phyloP scores from a whole-genome alignment of 2,888 invertebrate species.

The Parnassius apollo region DNA sequence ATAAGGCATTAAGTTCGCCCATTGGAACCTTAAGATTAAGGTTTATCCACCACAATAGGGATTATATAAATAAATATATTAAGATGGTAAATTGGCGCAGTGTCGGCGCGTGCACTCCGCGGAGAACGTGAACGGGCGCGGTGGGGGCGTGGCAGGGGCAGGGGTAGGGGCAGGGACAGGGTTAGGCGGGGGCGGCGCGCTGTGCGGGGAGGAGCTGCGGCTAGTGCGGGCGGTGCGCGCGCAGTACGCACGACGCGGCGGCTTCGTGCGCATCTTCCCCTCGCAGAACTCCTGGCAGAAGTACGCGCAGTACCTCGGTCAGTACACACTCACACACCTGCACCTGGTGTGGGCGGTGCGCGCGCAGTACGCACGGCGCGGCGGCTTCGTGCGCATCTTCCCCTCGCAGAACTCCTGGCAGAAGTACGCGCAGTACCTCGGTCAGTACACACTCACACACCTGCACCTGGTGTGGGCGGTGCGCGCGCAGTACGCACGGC shows the following conservation, averaged over 20 bases:
- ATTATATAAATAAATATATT: too few relatives aligned
- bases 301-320: conserved; percentile 89
- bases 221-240: conserved; percentile 87
- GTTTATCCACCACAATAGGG: too few relatives aligned
- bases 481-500: too few relatives aligned
- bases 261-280: conserved; percentile 95
- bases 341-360: conserved; percentile 87
- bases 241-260: conserved; percentile 91
- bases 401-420: conserved; percentile 81
- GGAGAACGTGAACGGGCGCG: conserved; percentile 80
- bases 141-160: conserved; percentile 50
- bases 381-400: conserved; percentile 95
- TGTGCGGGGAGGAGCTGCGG: conserved; percentile 89
- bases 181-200: conserved; percentile 43
- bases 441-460: too few relatives aligned
- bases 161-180: conserved; percentile 76
- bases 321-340: conserved; percentile 59
- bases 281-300: conserved; percentile 93
- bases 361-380: conserved; percentile 90
- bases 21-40: too few relatives aligned
- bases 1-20: too few relatives aligned
- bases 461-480: too few relatives aligned
- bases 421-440: conserved; percentile 83
- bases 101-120: conserved; percentile 88
- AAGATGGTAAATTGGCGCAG: conserved; percentile 47